phyloP scores from a whole-genome alignment of 1,140 invertebrate species.

The Mya arenaria region DNA sequence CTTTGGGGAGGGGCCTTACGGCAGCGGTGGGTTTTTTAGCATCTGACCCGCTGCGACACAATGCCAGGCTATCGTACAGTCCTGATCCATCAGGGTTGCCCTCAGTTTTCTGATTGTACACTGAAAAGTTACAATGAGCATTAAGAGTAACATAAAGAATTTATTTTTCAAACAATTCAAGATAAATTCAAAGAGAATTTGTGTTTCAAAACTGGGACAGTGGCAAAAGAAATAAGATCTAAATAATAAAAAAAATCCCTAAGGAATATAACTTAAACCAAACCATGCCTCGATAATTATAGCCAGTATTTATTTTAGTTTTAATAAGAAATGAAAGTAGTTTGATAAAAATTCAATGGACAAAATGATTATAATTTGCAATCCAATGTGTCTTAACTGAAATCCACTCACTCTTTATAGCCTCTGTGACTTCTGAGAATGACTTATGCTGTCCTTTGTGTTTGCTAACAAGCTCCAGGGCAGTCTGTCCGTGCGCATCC shows the following conservation, averaged over 20 bases:
- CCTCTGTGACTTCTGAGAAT: conserved; percentile 40
- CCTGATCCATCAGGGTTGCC: background rate
- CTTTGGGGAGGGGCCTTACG: conserved; percentile 29
- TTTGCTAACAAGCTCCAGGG: conserved; percentile 92
- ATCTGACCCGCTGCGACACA: conserved; percentile 10
- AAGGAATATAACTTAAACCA: too few species aligned
- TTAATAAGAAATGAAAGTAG: too few species aligned
- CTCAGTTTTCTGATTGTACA: background rate
- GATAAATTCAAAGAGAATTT: background rate
- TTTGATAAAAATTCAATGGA: background rate
- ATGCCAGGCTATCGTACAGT: conserved; percentile 26
- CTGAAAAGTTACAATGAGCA: conserved; percentile 21
- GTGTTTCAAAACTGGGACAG: too few species aligned
- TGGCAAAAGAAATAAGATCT: background rate
- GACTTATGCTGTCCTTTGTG: conserved; percentile 90
- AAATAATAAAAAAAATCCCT: background rate
- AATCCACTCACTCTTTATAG: too few species aligned
- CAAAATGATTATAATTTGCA: background rate
- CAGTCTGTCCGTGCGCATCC: conserved; percentile 91
- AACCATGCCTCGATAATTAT: too few species aligned
- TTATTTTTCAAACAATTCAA: too few species aligned
- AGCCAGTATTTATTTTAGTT: too few species aligned
- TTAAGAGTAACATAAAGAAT: too few species aligned
- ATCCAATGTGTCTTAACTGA: too few species aligned
- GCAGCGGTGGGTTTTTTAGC: conserved; percentile 39